Percentiles rank a stretch among this genome's conserved stretches.
Evolutionary conservation across 2,888 invertebrate genomes (phyloP).

Genomic region (Tenthredo mesomela): DNA sequence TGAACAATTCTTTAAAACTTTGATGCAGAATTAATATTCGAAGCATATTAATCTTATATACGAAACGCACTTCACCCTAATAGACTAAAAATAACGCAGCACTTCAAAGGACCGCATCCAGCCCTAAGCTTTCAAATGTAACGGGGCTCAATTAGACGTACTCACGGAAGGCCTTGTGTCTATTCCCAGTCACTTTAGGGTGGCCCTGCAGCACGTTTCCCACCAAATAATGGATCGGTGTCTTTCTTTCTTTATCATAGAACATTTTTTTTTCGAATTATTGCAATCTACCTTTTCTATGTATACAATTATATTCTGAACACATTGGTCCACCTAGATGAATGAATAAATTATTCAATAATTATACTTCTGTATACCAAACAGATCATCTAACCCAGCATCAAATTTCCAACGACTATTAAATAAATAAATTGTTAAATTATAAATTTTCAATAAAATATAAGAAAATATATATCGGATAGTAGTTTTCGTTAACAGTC

Average conservation of each 20-base stretch:
- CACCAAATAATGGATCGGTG: not conserved
- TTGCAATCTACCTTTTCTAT: not conserved
- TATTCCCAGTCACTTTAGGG: constrained; percentile 7
- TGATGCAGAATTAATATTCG: constrained; percentile 42
- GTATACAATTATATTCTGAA: not conserved
- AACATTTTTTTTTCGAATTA: not conserved
- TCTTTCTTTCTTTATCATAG: not conserved
- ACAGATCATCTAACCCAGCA: not conserved
- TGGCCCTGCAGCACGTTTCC: not conserved
- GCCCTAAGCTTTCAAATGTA: constrained; percentile 54
- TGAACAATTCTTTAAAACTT: constrained; percentile 44
- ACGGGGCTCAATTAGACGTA: constrained; percentile 47
- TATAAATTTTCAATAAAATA: not conserved
- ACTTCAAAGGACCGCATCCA: constrained; percentile 58
- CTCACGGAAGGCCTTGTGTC: constrained; percentile 15
- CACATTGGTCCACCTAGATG: not conserved
- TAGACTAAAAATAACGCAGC: constrained; percentile 61
- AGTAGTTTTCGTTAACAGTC: not conserved
- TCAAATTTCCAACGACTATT: not conserved
- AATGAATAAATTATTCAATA: not conserved
- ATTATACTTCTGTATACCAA: not conserved
- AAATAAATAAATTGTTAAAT: not conserved
- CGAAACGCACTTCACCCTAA: constrained; percentile 45
- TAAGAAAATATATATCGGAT: not conserved
- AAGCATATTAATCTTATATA: constrained; percentile 42